Evolutionary conservation across 2,113 vertebrate species (phyloP).

Genomic region (Ranitomeya imitator): DNA sequence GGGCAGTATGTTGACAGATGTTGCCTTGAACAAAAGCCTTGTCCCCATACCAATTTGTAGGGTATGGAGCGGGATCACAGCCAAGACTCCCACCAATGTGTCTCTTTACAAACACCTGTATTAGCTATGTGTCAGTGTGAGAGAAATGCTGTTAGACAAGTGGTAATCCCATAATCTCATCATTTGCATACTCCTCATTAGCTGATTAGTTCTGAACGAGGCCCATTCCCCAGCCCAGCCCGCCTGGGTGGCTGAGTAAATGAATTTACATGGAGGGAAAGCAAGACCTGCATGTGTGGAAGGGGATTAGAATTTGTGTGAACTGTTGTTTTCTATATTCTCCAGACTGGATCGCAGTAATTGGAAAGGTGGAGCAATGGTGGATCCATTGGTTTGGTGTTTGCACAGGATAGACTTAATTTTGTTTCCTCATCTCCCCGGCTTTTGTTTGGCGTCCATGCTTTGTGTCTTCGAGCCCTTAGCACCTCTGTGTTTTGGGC

Average conservation of each 20-base stretch:
- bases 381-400: conserved; percentile 89
- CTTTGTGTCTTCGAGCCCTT: conserved; percentile 80
- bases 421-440: conserved; percentile 80
- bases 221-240: conserved; percentile 71
- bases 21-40: not conserved
- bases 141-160: conserved; percentile 81
- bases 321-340: conserved; percentile 81
- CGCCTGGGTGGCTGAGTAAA: conserved; percentile 90
- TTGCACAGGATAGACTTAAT: conserved; percentile 92
- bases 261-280: conserved; percentile 68
- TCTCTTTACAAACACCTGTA: conserved; percentile 91
- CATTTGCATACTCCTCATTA: conserved; percentile 91
- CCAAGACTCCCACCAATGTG: not conserved
- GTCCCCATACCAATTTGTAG: conserved; percentile 3
- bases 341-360: conserved; percentile 84
- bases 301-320: conserved; percentile 92
- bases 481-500: conserved; percentile 82
- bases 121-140: conserved; percentile 77
- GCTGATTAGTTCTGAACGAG: conserved; percentile 79
- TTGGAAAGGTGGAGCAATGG: conserved; percentile 92
- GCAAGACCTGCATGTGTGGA: conserved; percentile 85
- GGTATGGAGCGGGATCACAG: not conserved
- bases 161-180: conserved; percentile 89
- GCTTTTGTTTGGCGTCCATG: conserved; percentile 81
- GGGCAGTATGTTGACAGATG: not conserved